Evolutionary conservation across 2,888 invertebrate genomes (phyloP), one percentile per base, ranked within the genome.

Genomic region (Cataglyphis rosenhaueri): DNA sequence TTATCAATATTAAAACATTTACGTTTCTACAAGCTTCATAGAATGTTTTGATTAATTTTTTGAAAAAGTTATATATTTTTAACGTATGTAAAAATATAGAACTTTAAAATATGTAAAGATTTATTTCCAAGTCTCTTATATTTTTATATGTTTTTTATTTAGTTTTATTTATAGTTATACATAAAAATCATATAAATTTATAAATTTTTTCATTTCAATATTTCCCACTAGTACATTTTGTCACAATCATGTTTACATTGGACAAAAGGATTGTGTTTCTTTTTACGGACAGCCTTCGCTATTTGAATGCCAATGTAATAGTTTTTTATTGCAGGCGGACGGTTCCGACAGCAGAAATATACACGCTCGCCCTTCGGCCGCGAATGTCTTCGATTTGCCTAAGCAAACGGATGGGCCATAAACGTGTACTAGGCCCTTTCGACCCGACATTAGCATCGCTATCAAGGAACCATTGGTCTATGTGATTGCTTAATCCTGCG

Each of bases 401-500:
- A 90, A 91, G 88, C 85, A 91, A 91, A 91, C 89, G 87, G 84
- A 88, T 90, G 87, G 89, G 89, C 88, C 90, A 91, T 91, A 91
- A 91, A 91, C 87, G 85, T 87, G 87, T 86, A 87, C 85, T 85
- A 81, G 89, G 86, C 87, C 89, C 87, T 89, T 89, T 85, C 85
- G 85, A 87, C 85, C 84, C 87, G 86, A 91, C 91, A 92, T 93
- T 93, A 93, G 92, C 93, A 92, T 92, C 91, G 90, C 92, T 93
- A 93, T 93, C 92, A 90, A 92, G 86, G 89, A 89, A 85, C 89
- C 92, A 92, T 92, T 91, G 90, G 89, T 71, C 88, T 87, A 87
- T 89, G 88, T 91, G 92, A 92, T 92, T 93, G 92, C 93, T 92
- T 90, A 92, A 93, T 93, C 91, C 89, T 89, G 87, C 87, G 85